Conservation (phyloP, 2,797 vertebrate species). For the Eupleurogrammus muticus region DNA sequence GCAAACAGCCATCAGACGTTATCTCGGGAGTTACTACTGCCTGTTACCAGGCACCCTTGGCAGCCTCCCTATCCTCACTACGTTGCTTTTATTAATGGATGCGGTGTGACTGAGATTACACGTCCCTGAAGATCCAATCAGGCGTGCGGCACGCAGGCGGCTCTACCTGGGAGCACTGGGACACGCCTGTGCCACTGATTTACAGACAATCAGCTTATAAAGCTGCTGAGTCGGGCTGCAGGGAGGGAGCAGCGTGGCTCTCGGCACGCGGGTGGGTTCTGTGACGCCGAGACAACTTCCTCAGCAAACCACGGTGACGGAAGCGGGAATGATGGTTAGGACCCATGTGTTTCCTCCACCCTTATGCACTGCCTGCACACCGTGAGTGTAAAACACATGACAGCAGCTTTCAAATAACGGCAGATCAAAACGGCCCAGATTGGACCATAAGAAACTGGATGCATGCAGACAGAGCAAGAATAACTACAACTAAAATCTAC, state of each 20-base stretch:
- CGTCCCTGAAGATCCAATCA: conserved; percentile 26
- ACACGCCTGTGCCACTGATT: conserved; percentile 9
- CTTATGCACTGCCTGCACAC: not conserved
- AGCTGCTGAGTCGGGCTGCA: conserved; percentile 39
- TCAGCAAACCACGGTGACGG: conserved; percentile 14
- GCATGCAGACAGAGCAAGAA: too few relatives aligned
- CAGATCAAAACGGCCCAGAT: too few relatives aligned
- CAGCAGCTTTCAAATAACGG: not conserved
- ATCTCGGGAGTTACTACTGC: too few relatives aligned
- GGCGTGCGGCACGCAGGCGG: conserved; percentile 10
- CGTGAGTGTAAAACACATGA: not conserved
- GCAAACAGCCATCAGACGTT: too few relatives aligned
- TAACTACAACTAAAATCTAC: too few relatives aligned
- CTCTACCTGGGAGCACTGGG: conserved; percentile 37
- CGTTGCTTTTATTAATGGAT: not conserved
- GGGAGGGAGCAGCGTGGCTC: conserved; percentile 14
- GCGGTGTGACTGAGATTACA: conserved; percentile 10
- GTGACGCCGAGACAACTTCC: conserved; percentile 7
- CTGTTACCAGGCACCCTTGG: too few relatives aligned
- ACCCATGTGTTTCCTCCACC: not conserved
- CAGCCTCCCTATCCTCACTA: too few relatives aligned
- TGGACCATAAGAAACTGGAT: not conserved
- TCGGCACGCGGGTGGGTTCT: conserved; percentile 2
- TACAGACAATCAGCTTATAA: conserved; percentile 67
- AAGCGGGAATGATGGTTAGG: too few relatives aligned